Evolutionary conservation across 2,797 vertebrate species (phyloP), one percentile per base, ranked within the genome.

Genomic region (Ptychadena robeensis): DNA sequence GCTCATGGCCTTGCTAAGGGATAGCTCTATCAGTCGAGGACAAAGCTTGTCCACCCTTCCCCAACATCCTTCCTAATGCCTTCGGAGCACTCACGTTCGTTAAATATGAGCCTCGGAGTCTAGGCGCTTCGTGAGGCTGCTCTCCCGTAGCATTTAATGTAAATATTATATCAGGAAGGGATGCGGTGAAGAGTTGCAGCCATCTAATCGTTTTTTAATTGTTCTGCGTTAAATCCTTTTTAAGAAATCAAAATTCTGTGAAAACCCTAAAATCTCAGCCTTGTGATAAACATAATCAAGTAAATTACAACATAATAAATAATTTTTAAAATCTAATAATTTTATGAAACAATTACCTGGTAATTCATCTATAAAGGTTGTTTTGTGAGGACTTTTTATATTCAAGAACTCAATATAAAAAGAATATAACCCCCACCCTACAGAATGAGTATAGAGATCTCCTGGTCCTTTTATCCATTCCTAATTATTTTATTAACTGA

Each of bases 1-100:
- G 35, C 32, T 53, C 18, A n/a, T 78, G 40, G 65, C 72, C 82
- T 35, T 48, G 34, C 73, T 84, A 38, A 85, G 63, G 18, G 28
- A 63, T 34, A 35, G 3, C 3, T 83, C 81, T 71, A 78, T 76
- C 69, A 73, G 10, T 3, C 1, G 27, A 25, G 0, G 48, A 10
- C 27, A 48, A 80, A 86, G 10, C 66, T 63, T 73, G 1, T 48
- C 15, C 25, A 3, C 64, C 8, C 61, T 68, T 61, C 70, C 77
- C 28, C 35, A 72, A 71, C 0, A 18, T 38, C 34, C 48, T 80
- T 10, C 34, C 0, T 1, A 77, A 9, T 28, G 53, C 64, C 9
- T 86, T 1, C 1, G 27, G 1, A 2, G 85, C 87, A 79, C 2
- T 32, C 10, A 61, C 28, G 35, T 67, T 83, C 22, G 15, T 69